These are phyloP conservation scores for Clarias magur DNA, from an alignment of 2,113 vertebrate species.

Conservation along the genomic window DNA sequence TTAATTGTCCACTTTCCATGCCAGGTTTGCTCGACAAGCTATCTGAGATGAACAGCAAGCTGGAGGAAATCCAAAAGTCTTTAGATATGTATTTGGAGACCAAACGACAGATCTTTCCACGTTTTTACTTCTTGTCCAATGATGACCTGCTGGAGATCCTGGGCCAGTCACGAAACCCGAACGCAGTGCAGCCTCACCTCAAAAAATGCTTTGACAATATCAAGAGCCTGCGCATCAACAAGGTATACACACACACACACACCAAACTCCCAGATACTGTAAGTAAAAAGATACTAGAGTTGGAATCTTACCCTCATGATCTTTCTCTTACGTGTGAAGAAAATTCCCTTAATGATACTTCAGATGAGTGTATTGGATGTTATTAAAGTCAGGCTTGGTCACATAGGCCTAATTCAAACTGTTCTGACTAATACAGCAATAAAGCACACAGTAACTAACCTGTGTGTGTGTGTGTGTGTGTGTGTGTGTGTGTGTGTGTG, in stretches of 20 bases:
- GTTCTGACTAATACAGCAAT: neutral
- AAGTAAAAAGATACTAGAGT: neutral
- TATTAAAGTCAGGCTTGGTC: neutral
- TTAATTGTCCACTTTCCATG: neutral
- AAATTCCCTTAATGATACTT: neutral
- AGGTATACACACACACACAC: constrained; percentile 62
- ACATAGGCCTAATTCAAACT: neutral
- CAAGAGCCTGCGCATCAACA: constrained; percentile 77
- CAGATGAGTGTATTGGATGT: neutral
- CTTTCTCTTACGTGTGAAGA: neutral
- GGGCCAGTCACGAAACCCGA: constrained; percentile 83
- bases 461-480: neutral
- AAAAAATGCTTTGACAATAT: constrained; percentile 91
- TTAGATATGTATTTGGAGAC: constrained; percentile 87
- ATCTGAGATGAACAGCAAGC: constrained; percentile 73
- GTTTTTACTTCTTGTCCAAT: constrained; percentile 89
- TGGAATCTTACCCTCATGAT: neutral
- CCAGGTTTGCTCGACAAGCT: constrained; percentile 79
- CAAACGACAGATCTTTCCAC: constrained; percentile 85
- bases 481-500: neutral
- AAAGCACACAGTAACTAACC: constrained; percentile 2
- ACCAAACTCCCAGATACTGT: neutral
- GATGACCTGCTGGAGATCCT: constrained; percentile 87
- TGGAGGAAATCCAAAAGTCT: constrained; percentile 87
- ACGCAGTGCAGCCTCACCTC: constrained; percentile 85